Percentiles rank a stretch among this genome's conserved stretches.
Conservation (phyloP, 2,797 vertebrate genomes). For the Apodemus agrarius region DNA sequence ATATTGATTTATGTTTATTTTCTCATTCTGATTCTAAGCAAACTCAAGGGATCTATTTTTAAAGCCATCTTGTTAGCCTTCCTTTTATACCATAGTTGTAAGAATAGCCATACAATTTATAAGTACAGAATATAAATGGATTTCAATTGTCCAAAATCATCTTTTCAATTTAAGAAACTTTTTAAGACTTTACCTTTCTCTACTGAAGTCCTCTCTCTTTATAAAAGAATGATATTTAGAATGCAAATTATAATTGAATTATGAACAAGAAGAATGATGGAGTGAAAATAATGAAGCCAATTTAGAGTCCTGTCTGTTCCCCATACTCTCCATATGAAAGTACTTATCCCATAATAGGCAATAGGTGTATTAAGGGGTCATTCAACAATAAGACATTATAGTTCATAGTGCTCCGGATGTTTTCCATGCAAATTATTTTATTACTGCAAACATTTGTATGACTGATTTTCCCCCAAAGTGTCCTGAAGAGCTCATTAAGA, state of each 20-base stretch:
- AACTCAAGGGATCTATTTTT: slow-evolving; percentile 58
- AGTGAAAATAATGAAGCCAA: slow-evolving; percentile 44
- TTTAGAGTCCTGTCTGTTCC: slow-evolving; percentile 13
- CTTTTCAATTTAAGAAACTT: background rate
- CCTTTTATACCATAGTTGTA: slow-evolving; percentile 14
- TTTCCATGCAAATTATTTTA: slow-evolving; percentile 46
- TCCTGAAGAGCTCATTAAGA: slow-evolving; percentile 1
- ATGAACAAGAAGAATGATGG: slow-evolving; percentile 59
- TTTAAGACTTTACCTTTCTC: slow-evolving; percentile 13
- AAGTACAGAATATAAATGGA: slow-evolving; percentile 72
- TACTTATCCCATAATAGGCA: slow-evolving; percentile 48
- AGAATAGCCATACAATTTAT: slow-evolving; percentile 66
- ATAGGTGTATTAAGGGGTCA: slow-evolving; percentile 61
- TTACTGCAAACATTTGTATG: slow-evolving; percentile 30
- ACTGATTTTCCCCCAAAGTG: slow-evolving; percentile 30
- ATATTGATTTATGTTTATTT: slow-evolving; percentile 74
- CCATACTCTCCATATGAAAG: slow-evolving; percentile 14
- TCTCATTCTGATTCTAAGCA: slow-evolving; percentile 75
- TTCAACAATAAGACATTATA: background rate
- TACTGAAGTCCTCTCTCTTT: background rate
- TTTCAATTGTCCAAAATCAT: slow-evolving; percentile 54
- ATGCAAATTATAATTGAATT: slow-evolving; percentile 68
- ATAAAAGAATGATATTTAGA: slow-evolving; percentile 64
- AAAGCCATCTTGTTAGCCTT: slow-evolving; percentile 72
- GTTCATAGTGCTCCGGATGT: background rate